Evolutionary conservation across 2,113 vertebrate species (phyloP).

Genomic region (Urocolius indicus): DNA sequence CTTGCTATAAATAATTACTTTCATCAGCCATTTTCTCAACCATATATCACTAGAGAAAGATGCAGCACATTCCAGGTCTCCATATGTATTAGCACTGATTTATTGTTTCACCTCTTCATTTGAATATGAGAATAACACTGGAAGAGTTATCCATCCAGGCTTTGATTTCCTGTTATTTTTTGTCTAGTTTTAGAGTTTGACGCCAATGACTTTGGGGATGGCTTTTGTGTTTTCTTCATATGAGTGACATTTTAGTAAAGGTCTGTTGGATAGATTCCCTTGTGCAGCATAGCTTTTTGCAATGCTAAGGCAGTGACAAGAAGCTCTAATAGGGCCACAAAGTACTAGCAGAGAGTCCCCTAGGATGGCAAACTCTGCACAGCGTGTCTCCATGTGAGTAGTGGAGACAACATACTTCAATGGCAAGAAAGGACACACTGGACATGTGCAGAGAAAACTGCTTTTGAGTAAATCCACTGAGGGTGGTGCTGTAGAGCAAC

Average conservation of each 20-base stretch:
- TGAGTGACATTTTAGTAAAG: not conserved
- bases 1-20: constrained; percentile 58
- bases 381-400: rapidly evolving
- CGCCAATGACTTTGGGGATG: constrained; percentile 24
- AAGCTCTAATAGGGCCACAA: not conserved
- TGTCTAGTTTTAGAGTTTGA: constrained; percentile 19
- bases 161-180: not conserved
- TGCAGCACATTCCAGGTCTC: constrained; percentile 33
- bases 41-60: constrained; percentile 26
- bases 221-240: not conserved
- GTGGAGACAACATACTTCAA: not conserved
- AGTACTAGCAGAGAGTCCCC: not conserved
- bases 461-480: not conserved
- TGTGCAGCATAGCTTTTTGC: constrained; percentile 30
- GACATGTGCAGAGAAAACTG: not conserved
- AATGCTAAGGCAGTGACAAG: constrained; percentile 18
- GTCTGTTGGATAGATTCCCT: not conserved
- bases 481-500: not conserved
- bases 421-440: not conserved
- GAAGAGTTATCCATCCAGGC: not conserved
- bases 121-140: not conserved
- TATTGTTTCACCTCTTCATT: constrained; percentile 32
- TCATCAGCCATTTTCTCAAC: constrained; percentile 12
- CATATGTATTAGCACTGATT: constrained; percentile 29
- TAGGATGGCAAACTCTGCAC: not conserved